Base-by-base conservation (phyloP, 2,888 invertebrate genomes). In the Cheilosia grossa region DNA sequence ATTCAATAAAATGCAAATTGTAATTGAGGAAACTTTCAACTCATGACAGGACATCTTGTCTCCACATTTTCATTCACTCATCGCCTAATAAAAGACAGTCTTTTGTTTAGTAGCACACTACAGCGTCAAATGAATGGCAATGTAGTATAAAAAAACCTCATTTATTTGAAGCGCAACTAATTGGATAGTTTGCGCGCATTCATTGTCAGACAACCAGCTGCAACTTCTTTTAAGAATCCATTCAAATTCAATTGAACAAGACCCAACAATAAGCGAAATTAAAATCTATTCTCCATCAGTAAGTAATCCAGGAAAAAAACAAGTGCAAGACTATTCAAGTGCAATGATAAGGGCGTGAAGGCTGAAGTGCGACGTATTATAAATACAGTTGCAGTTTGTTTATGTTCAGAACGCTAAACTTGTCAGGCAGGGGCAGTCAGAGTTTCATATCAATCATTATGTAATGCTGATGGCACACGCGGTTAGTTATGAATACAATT, bases 231-330 rank as follows among this genome's bases (percentile, higher is more conserved):
- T 17, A 37, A 33, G 47, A 74, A 56, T 19, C 30, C 74, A 53
- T 53, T 53, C 30, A 49, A 49, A 53, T 73, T 74, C 40, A 66
- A 64, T 74, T 74, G 74, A 74, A 64, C 21, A 47, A 21, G 33
- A 30, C 44, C 17, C 15, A 21, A 47, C 37, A 58, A 59, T 42
- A 17, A 37, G 24, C 10, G 21, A 63, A 74, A 64, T 56, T 40
- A 51, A 75, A 49, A n/a, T 49, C 44, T 53, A 40, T 58, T 49
- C 49, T 54, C 10, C 66, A 42, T 17, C n/a, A 56, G 19, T n/a
- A 6, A 17, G 15, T 42, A 7, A 4, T 47, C 7, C 2, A n/a
- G n/a, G n/a, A 2, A 30, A 56, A 24, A 66, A 44, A 7, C 58
- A 66, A 30, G 40, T 27, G 51, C 40, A 51, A 54, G 56, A 58